Evolutionary conservation across 2,888 invertebrate species (phyloP).

Genomic region (Pachliopta kotzebuea): DNA sequence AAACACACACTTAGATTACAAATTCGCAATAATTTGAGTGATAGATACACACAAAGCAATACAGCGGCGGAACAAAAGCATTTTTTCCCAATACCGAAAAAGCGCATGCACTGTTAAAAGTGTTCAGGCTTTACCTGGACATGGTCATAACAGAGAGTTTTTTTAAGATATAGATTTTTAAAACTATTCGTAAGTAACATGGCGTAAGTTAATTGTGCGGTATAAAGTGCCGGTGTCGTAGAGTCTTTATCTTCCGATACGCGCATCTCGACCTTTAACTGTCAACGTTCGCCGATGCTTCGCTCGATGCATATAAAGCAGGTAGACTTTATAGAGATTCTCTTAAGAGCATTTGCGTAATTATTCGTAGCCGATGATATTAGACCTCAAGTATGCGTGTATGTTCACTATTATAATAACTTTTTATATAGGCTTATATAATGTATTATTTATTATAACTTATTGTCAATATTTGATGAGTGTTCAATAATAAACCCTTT

Average conservation of each 20-base stretch:
- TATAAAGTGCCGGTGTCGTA: constrained; percentile 17
- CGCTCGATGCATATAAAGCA: constrained; percentile 33
- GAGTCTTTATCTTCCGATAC: constrained; percentile 23
- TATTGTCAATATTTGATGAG: too few relatives aligned
- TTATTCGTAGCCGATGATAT: constrained; percentile 23
- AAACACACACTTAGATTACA: too few relatives aligned
- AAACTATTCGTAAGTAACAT: neutral
- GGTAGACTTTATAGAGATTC: constrained; percentile 21
- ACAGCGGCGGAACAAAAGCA: too few relatives aligned
- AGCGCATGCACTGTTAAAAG: too few relatives aligned
- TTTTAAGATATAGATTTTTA: too few relatives aligned
- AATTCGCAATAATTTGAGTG: too few relatives aligned
- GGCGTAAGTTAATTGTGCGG: constrained; percentile 12
- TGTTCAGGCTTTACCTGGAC: too few relatives aligned
- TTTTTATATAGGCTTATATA: neutral
- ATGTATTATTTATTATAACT: too few relatives aligned
- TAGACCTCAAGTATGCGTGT: constrained; percentile 13
- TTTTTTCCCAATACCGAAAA: too few relatives aligned
- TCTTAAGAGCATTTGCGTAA: constrained; percentile 24
- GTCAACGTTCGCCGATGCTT: constrained; percentile 30
- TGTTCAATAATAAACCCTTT: too few relatives aligned
- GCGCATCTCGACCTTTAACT: constrained; percentile 34
- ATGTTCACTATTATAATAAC: constrained; percentile 3
- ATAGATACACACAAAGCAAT: too few relatives aligned
- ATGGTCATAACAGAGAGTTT: too few relatives aligned